phyloP scores from a whole-genome alignment of 2,888 invertebrate species.

The Drosophila ustulata region DNA sequence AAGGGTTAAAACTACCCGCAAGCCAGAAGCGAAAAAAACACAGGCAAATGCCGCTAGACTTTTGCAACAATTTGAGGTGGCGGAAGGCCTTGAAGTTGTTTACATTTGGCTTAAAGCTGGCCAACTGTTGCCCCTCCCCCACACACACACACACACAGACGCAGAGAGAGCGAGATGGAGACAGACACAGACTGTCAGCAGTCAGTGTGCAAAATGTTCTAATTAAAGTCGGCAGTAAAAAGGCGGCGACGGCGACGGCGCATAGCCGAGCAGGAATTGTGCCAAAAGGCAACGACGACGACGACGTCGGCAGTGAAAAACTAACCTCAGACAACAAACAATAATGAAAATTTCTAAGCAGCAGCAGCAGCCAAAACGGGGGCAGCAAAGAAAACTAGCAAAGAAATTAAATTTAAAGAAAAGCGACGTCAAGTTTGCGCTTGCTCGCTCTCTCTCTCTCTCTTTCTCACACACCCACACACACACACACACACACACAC shows the following conservation, averaged over 20 bases:
- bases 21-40: not conserved
- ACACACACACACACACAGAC: slow-evolving; percentile 10
- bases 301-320: slow-evolving; percentile 71
- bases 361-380: slow-evolving; percentile 30
- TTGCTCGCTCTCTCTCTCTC: slow-evolving; percentile 45
- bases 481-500: slow-evolving; percentile 27
- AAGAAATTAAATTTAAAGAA: slow-evolving; percentile 79
- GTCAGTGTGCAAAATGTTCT: slow-evolving; percentile 71
- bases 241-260: slow-evolving; percentile 57
- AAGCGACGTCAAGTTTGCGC: slow-evolving; percentile 48
- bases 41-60: slow-evolving; percentile 52
- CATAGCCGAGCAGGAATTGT: slow-evolving; percentile 64
- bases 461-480: slow-evolving; percentile 41
- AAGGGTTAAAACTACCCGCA: slow-evolving; percentile 41
- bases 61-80: slow-evolving; percentile 33
- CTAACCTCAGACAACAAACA: slow-evolving; percentile 81
- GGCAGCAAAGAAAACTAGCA: slow-evolving; percentile 66
- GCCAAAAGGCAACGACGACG: slow-evolving; percentile 62
- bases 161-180: not conserved
- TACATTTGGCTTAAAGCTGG: slow-evolving; percentile 66
- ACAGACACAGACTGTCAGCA: slow-evolving; percentile 47
- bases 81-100: slow-evolving; percentile 36
- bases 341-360: slow-evolving; percentile 79
- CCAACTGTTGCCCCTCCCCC: slow-evolving; percentile 69
- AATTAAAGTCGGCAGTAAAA: slow-evolving; percentile 78